phyloP scores from a whole-genome alignment of 1,140 invertebrate species.

The Heliothis virescens region DNA sequence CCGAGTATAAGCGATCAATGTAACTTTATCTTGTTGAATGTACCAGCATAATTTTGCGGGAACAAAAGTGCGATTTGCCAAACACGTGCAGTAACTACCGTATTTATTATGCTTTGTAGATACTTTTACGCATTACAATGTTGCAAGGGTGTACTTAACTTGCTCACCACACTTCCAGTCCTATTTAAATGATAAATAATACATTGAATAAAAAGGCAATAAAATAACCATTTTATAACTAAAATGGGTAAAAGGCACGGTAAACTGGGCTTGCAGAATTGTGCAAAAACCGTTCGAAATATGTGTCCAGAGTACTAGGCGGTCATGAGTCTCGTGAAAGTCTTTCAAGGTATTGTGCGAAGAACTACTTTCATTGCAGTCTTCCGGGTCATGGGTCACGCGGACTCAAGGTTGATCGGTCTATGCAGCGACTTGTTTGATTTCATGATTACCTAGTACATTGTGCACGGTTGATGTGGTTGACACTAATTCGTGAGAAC shows the following conservation, averaged over 20 bases:
- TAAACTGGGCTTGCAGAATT: conserved; percentile 19
- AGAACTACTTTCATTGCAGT: conserved; percentile 62
- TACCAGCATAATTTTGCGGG: conserved; percentile 28
- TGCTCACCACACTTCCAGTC: too few relatives aligned
- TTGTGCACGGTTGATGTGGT: conserved; percentile 12
- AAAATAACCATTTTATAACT: too few relatives aligned
- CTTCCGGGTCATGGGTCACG: conserved; percentile 65
- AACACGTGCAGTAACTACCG: neutral
- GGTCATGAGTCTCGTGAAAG: conserved; percentile 65
- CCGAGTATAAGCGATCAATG: neutral
- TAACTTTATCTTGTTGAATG: conserved; percentile 11
- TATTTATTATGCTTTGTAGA: neutral
- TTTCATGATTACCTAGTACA: conserved; percentile 59
- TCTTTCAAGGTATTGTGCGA: conserved; percentile 60
- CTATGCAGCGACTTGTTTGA: conserved; percentile 59
- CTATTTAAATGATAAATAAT: too few relatives aligned
- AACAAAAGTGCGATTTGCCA: conserved; percentile 5
- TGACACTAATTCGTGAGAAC: conserved; percentile 27
- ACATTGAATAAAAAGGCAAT: too few relatives aligned
- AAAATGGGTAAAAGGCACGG: neutral
- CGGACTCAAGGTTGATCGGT: conserved; percentile 61
- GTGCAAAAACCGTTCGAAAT: conserved; percentile 32
- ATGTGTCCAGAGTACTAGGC: conserved; percentile 58
- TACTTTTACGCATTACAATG: too few relatives aligned
- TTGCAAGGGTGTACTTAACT: too few relatives aligned